Evolutionary conservation across 2,797 vertebrate genomes (phyloP), one percentile per base, ranked within the genome.

Genomic region (Acropternis orthonyx): DNA sequence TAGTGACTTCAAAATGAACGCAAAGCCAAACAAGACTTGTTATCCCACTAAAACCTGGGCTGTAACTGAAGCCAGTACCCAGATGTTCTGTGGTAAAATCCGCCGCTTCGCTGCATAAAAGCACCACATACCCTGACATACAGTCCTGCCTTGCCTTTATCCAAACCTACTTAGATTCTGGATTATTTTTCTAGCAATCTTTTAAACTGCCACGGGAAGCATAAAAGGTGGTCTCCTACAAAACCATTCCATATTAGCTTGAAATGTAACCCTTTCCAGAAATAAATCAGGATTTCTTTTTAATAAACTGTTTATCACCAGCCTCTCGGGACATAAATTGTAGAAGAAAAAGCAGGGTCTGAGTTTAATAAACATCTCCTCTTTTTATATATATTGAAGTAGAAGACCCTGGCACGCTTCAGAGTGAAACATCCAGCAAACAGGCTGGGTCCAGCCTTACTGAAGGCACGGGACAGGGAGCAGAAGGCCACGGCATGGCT

Each of bases 1-100:
- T 88, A 93, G 58, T 49, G 71, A 93, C 59, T 95, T 95, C 73
- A 94, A 95, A 97, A 92, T 58, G 65, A 95, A 96, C 1, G 66
- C 2, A 8, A 94, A 94, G 92, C 84, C 92, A 88, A 95, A 93
- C 75, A 96, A 86, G 88, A 24, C 65, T 93, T 93, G 88, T 75
- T 96, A 92, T 96, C 81, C 89, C 84, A 61, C 75, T 89, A 84
- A 97, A 96, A 95, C 20, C 68, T 91, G 63, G n/a, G 73, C 44
- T 97, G 95, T 93, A 96, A 96, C 81, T 46, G 86, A 94, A 95
- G 95, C 93, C 94, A 86, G 63, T 65, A 73, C 85, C 94, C 97
- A 96, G 96, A 95, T 96, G 92, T 93, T 97, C 90, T 91, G 54
- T 72, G 89, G 79, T 89, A 96, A 96, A 94, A 91, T 87, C 85